Conservation (phyloP, 2,888 invertebrate species). For the Cyaniris semiargus region DNA sequence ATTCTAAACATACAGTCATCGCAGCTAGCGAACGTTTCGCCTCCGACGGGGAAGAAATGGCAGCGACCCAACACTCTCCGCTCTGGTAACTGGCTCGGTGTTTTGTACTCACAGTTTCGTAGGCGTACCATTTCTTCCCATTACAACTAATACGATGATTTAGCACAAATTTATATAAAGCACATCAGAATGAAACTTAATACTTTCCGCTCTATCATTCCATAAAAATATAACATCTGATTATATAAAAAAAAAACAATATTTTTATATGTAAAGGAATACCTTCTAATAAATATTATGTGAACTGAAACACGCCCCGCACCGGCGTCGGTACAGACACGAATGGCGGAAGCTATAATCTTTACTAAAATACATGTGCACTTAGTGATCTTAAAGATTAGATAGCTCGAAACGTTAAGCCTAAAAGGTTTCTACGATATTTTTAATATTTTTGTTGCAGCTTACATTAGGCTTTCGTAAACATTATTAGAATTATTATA, state of each 20-base stretch:
- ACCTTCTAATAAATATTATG: constrained; percentile 30
- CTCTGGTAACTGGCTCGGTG: constrained; percentile 73
- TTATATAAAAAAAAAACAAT: constrained; percentile 28
- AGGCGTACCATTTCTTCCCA: constrained; percentile 54
- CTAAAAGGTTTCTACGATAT: constrained; percentile 71
- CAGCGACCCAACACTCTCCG: constrained; percentile 46
- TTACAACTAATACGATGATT: constrained; percentile 51
- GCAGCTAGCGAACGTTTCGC: constrained; percentile 56
- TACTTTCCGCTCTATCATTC: constrained; percentile 67
- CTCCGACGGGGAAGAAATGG: constrained; percentile 61
- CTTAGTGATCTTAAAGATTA: constrained; percentile 69
- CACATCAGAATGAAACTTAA: constrained; percentile 53
- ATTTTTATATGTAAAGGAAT: constrained; percentile 24
- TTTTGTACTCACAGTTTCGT: constrained; percentile 65
- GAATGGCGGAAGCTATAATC: constrained; percentile 67
- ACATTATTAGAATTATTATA: constrained; percentile 67
- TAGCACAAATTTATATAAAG: constrained; percentile 32
- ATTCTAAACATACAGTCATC: constrained; percentile 65
- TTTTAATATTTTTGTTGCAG: constrained; percentile 66
- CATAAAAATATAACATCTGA: constrained; percentile 67
- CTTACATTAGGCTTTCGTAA: constrained; percentile 76
- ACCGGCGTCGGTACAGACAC: constrained; percentile 40
- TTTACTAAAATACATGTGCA: constrained; percentile 74
- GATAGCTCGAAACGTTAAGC: constrained; percentile 76
- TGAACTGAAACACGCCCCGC: constrained; percentile 31